phyloP scores from a whole-genome alignment of 2,888 invertebrate genomes.

The Nymphalis polychloros region DNA sequence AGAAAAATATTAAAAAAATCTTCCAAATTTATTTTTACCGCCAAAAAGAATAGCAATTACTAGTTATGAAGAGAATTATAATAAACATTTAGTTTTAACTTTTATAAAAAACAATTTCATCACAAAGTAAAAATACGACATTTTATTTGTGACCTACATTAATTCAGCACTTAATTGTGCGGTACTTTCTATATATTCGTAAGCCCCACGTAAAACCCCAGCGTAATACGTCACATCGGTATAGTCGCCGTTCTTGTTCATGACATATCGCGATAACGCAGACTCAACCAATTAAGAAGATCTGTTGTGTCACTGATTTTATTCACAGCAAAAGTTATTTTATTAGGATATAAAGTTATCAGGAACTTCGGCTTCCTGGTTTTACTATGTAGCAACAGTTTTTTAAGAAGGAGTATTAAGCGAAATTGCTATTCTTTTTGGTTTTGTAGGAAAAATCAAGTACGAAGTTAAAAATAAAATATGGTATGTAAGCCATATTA shows the following conservation, averaged over 20 bases:
- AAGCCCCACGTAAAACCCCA: conserved; percentile 38
- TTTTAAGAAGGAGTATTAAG: background rate
- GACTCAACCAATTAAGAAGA: background rate
- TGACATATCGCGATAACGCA: conserved; percentile 29
- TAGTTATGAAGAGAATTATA: too few species aligned
- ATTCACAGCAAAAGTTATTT: background rate
- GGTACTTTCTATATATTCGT: conserved; percentile 27
- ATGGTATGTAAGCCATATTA: too few species aligned
- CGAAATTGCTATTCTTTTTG: background rate
- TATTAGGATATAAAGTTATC: background rate
- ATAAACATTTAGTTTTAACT: too few species aligned
- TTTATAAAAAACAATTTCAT: too few species aligned
- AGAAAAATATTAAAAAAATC: too few species aligned
- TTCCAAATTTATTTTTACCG: too few species aligned
- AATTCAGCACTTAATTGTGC: too few species aligned
- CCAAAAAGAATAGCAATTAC: too few species aligned
- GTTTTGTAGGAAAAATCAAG: too few species aligned
- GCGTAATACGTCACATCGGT: conserved; percentile 24
- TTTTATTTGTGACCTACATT: too few species aligned
- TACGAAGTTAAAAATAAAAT: too few species aligned
- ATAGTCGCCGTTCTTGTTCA: conserved; percentile 31
- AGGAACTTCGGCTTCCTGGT: background rate
- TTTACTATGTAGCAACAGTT: background rate
- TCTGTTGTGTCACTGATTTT: background rate
- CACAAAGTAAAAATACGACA: too few species aligned